These are phyloP conservation scores for Lagocephalus sceleratus DNA, from an alignment of 2,797 vertebrate species.

Conservation along the genomic window DNA sequence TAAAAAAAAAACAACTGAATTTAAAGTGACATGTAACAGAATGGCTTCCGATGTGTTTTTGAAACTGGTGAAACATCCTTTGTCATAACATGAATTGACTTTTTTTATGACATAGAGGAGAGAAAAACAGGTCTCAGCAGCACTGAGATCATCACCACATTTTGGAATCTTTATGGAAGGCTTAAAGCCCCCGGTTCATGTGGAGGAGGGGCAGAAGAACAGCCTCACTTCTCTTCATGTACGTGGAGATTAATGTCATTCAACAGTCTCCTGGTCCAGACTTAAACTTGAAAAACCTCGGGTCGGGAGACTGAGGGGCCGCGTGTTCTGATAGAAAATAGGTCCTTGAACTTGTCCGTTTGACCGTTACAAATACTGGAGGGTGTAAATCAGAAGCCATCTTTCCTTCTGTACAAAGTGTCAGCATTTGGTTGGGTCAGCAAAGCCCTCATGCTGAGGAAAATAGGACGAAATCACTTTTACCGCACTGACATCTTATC, in stretches of 20 bases:
- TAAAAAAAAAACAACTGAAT: too few relatives aligned
- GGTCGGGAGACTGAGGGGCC: constrained; percentile 1
- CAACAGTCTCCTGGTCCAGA: neutral
- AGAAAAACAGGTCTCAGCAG: constrained; percentile 13
- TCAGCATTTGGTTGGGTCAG: constrained; percentile 54
- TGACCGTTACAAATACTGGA: constrained; percentile 32
- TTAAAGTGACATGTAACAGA: too few relatives aligned
- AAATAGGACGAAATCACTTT: constrained; percentile 66
- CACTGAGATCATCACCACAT: constrained; percentile 5
- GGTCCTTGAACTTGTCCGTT: constrained; percentile 40
- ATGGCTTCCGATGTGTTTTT: too few relatives aligned
- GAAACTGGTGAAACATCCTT: too few relatives aligned
- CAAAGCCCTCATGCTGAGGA: constrained; percentile 52
- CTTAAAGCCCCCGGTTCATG: constrained; percentile 4
- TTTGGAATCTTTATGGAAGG: constrained; percentile 3
- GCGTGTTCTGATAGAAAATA: constrained; percentile 14
- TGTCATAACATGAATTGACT: too few relatives aligned
- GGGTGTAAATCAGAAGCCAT: constrained; percentile 27
- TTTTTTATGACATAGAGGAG: too few relatives aligned
- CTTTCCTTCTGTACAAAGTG: constrained; percentile 23
- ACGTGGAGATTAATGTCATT: neutral
- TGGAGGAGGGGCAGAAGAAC: constrained; percentile 14
- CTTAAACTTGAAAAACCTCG: neutral
- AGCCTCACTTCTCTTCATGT: constrained; percentile 9
- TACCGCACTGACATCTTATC: constrained; percentile 68